Base-by-base conservation (phyloP, 2,113 vertebrate species). In the Butorides virescens region DNA sequence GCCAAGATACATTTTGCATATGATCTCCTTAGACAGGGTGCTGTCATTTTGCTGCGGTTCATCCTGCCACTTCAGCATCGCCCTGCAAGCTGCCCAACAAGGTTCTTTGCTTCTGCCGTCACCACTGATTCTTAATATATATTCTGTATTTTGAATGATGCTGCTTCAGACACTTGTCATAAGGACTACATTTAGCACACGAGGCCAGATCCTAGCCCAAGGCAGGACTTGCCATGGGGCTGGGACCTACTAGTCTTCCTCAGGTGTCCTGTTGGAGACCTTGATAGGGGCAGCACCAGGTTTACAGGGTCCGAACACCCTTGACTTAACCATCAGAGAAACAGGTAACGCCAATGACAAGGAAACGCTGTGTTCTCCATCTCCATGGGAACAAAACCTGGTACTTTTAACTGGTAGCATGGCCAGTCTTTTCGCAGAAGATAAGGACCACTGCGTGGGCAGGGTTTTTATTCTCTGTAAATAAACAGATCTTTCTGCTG, bases 351-450 rank as follows among this genome's bases (percentile, higher is more conserved):
- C 46, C 84, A 78, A 19, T 26, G 56, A 70, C 46, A 80, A 86
- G 70, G 91, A 88, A 90, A 68, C 2, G 10, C 80, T 83, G 44
- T 42, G 76, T 83, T 94, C 84, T 93, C 56, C 42, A 95, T 97
- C 95, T 95, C 94, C 94, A 96, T 95, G 89, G 96, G 90, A 95
- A 97, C 96, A 90, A 96, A 95, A 73, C 2, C 68, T 76, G 74
- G 91, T 94, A 76, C 90, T 95, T 95, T 44, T 86, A 95, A 76
- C 84, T 76, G 44, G 77, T 62, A 93, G 56, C 82, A 56, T 50
- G 90, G 86, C 73, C 88, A 91, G 89, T 71, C 79, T 87, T 94
- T 92, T 92, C 81, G 75, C 86, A 94, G 86, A 90, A 72, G 91
- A 89, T 74, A 93, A 90, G 87, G 93, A 95, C 92, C 80, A 71